A percentile compares a stretch with the other conserved stretches of the same genome.
phyloP scores from a whole-genome alignment of 1,140 invertebrate genomes.

The Caenorhabditis briggsae region DNA sequence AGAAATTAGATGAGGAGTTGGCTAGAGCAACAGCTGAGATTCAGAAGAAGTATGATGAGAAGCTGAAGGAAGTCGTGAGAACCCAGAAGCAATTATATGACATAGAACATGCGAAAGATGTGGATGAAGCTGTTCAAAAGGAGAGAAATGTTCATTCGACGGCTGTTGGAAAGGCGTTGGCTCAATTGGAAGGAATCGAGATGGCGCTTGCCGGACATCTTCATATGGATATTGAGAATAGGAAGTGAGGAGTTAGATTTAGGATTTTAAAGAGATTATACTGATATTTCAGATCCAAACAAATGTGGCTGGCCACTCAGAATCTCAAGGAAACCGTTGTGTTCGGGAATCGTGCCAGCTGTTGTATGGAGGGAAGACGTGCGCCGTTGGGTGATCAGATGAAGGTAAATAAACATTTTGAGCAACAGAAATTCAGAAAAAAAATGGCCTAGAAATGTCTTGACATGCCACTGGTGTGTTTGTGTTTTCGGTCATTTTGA shows the following conservation, averaged over 20 bases:
- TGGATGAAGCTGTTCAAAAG: conserved; percentile 44
- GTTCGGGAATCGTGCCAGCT: conserved; percentile 48
- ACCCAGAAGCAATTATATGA: conserved; percentile 72
- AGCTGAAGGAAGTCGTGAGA: conserved; percentile 80
- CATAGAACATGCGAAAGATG: conserved; percentile 60
- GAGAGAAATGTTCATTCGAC: conserved; percentile 42
- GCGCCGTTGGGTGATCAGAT: conserved; percentile 45
- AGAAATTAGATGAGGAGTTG: conserved; percentile 53
- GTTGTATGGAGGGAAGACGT: conserved; percentile 58
- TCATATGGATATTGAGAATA: conserved; percentile 42
- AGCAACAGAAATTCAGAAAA: too few relatives aligned
- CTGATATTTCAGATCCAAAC: conserved; percentile 13
- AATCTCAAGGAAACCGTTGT: conserved; percentile 46
- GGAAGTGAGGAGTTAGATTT: background rate
- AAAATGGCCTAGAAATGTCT: too few relatives aligned
- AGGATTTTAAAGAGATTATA: background rate
- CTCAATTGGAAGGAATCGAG: conserved; percentile 57
- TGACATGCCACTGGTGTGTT: too few relatives aligned
- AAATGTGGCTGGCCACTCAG: conserved; percentile 58
- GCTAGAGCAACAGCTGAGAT: conserved; percentile 54
- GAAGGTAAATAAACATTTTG: background rate
- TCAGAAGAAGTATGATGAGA: conserved; percentile 58
- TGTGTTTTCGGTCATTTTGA: too few relatives aligned
- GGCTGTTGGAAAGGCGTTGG: conserved; percentile 20
- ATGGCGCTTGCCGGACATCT: conserved; percentile 34